These are phyloP conservation scores for Acanthis flammea DNA, from an alignment of 2,797 vertebrate genomes.

Conservation along the genomic window DNA sequence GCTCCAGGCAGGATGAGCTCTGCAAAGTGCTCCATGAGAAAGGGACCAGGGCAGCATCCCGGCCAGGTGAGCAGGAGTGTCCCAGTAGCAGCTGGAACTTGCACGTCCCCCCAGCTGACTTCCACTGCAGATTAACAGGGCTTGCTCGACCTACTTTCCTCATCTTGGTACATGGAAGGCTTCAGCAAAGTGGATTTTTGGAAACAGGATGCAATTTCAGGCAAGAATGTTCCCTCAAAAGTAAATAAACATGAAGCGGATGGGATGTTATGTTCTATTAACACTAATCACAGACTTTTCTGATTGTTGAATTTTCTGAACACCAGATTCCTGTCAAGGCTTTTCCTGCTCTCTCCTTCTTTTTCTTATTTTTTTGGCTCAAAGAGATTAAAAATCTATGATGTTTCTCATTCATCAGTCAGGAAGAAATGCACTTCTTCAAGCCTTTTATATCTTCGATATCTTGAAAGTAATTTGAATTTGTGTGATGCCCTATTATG, in stretches of 20 bases:
- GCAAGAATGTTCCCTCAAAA: slow-evolving; percentile 56
- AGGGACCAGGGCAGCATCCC: background rate
- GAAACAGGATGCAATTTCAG: slow-evolving; percentile 44
- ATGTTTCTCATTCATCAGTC: background rate
- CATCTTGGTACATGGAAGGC: background rate
- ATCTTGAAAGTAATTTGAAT: background rate
- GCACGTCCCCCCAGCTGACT: background rate
- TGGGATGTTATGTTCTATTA: slow-evolving; percentile 51
- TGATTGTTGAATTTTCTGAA: slow-evolving; percentile 18
- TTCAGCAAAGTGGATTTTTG: background rate
- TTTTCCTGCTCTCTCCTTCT: background rate
- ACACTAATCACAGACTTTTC: slow-evolving; percentile 1
- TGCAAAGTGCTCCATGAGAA: background rate
- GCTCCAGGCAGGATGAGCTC: background rate
- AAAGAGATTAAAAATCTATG: background rate
- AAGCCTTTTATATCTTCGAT: background rate
- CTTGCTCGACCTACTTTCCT: background rate
- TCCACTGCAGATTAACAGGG: background rate
- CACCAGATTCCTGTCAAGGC: background rate
- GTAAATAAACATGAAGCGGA: slow-evolving; percentile 48
- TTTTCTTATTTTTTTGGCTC: background rate
- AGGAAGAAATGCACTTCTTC: background rate
- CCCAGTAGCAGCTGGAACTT: background rate
- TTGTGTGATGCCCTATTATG: background rate
- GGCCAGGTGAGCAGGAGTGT: background rate